Base-by-base conservation (phyloP, 2,797 vertebrate species). In the Chaenodraco wilsoni region DNA sequence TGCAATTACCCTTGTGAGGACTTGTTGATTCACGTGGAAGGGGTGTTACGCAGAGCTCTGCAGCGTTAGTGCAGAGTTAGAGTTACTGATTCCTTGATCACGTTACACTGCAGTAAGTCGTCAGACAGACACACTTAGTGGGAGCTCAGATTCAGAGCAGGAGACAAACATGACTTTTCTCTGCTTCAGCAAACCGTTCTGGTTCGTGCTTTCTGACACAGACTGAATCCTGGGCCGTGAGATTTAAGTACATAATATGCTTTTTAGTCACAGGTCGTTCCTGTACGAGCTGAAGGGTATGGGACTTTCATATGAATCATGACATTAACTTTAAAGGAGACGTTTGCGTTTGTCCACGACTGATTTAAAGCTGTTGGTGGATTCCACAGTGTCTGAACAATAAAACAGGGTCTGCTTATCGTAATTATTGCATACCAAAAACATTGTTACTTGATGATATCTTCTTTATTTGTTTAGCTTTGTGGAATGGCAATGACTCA, bases 11-110 rank as follows among this genome's bases (percentile, higher is more conserved):
- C 61, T 45, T 33, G n/a, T 66, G 54, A 52, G 12, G 23, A 33
- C 61, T 37, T 75, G 63, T 79, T 67, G 60, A 69, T 65, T 78
- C 50, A 69, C 45, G 43, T 55, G 21, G 59, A 78, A 76, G 70
- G 57, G 79, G 80, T 72, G 74, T 55, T 77, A 61, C 56, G 69
- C 40, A 68, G 78, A 69, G 58, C 58, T 80, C 64, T 64, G 60
- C 49, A 23, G 79, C 64, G 63, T 78, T 59, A 59, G 59, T 43
- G 69, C 3, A 21, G 52, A 73, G 68, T n/a, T 33, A 48, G 43
- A 51, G 65, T 60, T 48, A 40, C 55, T 51, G 67, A 69, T 81
- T 75, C 49, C 65, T 65, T 44, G 69, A 69, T 86, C 65, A 23
- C 1, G 75, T 83, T 86, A 31, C 55, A 57, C 68, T 52, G 72